Base-by-base conservation (phyloP, 1,140 invertebrate genomes). In the Drosophila nigrodunni region DNA sequence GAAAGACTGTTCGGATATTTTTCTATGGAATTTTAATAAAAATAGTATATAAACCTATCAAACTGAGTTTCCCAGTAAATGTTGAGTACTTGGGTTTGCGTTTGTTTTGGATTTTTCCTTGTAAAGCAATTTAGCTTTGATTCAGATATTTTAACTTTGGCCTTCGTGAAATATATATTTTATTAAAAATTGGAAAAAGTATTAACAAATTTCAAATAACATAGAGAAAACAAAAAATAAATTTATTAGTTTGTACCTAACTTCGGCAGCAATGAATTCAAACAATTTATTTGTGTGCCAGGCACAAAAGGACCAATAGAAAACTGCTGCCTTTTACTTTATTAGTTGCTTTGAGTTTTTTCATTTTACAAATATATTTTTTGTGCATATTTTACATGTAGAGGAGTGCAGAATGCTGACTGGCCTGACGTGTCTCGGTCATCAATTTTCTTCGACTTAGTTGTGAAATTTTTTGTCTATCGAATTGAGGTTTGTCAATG, bases 401-500 rank as follows among this genome's bases (percentile, higher is more conserved):
- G 59, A 43, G 41, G 57, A 62, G 69, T 61, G 34, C 35, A 41
- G 18, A 43, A 37, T 61, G 34, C 18, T 10, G 21, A 43, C 39
- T 55, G 54, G 49, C 39, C 7, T 5, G n/a, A 30, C 49, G 10
- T 35, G 34, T 55, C 15, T 54, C 35, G 54, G 21, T 30, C 68
- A 68, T 73, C 68, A 80, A 72, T 66, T 61, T 47, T 55, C 52
- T 74, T 75, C 67, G 52, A 61, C 65, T 49, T 44, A 50, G 35
- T 43, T 15, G 13, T 58, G 8, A 39, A 50, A 80, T 62, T 55
- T 50, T 50, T 34, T 30, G 44, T 3, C 39, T 47, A 46, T 47
- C 80, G 80, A 69, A 73, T 82, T 80, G 72, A 43, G 72, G 66
- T 39, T 50, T 35, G 58, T 37, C 58, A 50, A 13, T 39, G 18